Evolutionary conservation across 2,113 vertebrate genomes (phyloP), one percentile per base, ranked within the genome.

Genomic region (Eonycteris spelaea): DNA sequence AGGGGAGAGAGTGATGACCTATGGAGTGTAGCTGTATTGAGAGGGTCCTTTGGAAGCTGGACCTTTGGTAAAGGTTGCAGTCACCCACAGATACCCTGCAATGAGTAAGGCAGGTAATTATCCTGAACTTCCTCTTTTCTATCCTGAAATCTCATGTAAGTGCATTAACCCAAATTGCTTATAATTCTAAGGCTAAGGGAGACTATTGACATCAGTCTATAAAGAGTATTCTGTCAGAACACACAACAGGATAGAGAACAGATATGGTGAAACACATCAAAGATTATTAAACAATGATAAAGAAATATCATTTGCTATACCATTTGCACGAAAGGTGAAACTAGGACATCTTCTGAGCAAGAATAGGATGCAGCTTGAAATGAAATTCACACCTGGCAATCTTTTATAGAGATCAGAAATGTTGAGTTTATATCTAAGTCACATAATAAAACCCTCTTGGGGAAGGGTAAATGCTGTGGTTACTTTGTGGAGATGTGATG

Each of bases 1-100:
- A 70, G 28, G 4, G 3, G 10, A n/a, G 0, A 7, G 1, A 48
- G 4, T 61, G 3, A 3, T 38, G 86, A 35, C 11, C 7, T 18
- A 48, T 35, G 53, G 48, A 85, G 4, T 19, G 7, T 77, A 77
- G 15, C 12, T 78, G 22, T 55, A 57, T 33, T 22, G 7, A 48
- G 18, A 73, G 1, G 1, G 33, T 28, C 15, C 19, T 26, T 10
- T 68, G 14, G 24, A 78, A 83, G 4, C 2, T 30, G 2, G 57
- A 43, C 3, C 11, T 79, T 71, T 68, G 7, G 1, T 26, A 57
- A 13, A 90, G 11, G 16, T 53, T 14, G 6, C 5, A 94, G 24
- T 35, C 15, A 38, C 4, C 10, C 10, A 59, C 28, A 53, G 11
- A 1, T 22, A 40, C 35, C 7, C 7, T 38, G 21, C 22, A 61